Conservation (phyloP, 2,113 vertebrate genomes). For the Grammomys surdaster region DNA sequence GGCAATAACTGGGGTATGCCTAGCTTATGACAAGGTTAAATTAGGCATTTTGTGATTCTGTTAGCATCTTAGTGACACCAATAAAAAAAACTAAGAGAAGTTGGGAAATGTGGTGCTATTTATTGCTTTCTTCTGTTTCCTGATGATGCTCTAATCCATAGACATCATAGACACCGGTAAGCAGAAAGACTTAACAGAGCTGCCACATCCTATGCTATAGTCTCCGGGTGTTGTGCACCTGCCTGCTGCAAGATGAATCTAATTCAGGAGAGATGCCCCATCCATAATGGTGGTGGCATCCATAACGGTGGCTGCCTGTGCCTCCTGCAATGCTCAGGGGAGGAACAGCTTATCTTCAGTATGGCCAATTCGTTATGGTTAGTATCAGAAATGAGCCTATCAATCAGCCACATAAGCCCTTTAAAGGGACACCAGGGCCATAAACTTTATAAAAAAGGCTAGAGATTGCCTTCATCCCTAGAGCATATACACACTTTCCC, state of each 20-base stretch:
- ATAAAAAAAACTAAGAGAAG: background rate
- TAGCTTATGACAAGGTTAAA: background rate
- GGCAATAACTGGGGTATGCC: background rate
- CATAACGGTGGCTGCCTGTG: constrained; percentile 50
- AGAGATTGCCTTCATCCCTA: constrained; percentile 80
- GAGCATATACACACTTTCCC: constrained; percentile 81
- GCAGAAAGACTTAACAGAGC: constrained; percentile 9
- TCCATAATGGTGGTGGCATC: constrained; percentile 55
- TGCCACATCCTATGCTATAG: background rate
- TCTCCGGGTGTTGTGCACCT: background rate
- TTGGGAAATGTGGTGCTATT: background rate
- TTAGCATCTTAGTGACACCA: background rate
- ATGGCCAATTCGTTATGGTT: constrained; percentile 79
- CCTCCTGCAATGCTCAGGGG: constrained; percentile 45
- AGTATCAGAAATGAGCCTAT: constrained; percentile 81
- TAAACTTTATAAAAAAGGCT: constrained; percentile 82
- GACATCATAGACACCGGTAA: background rate
- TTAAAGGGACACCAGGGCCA: constrained; percentile 80
- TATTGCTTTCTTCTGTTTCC: background rate
- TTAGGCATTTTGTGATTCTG: background rate
- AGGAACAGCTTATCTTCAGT: constrained; percentile 75
- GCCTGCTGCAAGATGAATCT: background rate
- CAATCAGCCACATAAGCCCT: constrained; percentile 79
- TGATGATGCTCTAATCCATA: background rate
- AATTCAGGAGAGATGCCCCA: constrained; percentile 15